phyloP scores from a whole-genome alignment of 2,888 invertebrate genomes.

The Scrobipalpa costella region DNA sequence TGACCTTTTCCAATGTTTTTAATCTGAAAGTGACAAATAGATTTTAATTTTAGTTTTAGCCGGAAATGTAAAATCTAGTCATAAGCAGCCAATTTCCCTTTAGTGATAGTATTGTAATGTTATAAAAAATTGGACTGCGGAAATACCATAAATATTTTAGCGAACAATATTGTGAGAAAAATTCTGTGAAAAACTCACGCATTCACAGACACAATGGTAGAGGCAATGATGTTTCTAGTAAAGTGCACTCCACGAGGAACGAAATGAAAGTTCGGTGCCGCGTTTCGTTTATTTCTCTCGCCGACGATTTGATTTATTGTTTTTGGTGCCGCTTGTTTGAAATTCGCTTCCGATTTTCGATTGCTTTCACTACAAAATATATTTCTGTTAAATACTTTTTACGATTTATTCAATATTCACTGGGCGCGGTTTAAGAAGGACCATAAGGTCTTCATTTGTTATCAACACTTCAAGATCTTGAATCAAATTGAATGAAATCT shows the following conservation, averaged over 20 bases:
- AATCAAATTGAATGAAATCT: no score
- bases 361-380: conserved; percentile 31
- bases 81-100: no score
- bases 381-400: conserved; percentile 1
- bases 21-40: no score
- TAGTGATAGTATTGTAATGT: no score
- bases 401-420: neutral
- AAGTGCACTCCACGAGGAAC: conserved; percentile 66
- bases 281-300: conserved; percentile 63
- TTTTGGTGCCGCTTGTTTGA: conserved; percentile 54
- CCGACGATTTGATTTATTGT: conserved; percentile 74
- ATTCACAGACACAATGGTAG: conserved; percentile 38
- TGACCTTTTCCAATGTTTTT: no score
- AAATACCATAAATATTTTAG: no score
- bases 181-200: neutral
- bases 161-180: no score
- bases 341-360: conserved; percentile 56
- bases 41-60: no score
- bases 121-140: no score
- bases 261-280: conserved; percentile 71
- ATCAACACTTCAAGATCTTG: no score
- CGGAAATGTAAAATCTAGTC: no score
- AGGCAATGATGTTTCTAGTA: conserved; percentile 47
- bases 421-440: neutral
- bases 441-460: no score